These are phyloP conservation scores for Tipula lateralis DNA, from an alignment of 2,888 invertebrate genomes.

Conservation along the genomic window DNA sequence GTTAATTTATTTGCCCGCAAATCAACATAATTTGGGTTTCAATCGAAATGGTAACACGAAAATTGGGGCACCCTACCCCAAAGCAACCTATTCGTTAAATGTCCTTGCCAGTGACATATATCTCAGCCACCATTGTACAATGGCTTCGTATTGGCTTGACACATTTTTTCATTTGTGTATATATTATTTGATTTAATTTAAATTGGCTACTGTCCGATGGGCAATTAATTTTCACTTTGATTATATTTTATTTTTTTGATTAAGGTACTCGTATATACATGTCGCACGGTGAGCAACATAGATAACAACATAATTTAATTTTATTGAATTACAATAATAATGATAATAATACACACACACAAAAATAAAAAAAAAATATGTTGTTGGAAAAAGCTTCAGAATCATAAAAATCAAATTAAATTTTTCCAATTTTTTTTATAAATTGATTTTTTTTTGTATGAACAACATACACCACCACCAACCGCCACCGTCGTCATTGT, in stretches of 20 bases:
- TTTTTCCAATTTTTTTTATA: neutral
- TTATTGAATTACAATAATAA: conserved; percentile 11
- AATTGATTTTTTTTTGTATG: neutral
- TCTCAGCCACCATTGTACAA: neutral
- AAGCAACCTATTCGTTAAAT: neutral
- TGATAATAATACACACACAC: neutral
- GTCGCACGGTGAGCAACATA: neutral
- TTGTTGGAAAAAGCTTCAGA: neutral
- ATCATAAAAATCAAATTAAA: neutral
- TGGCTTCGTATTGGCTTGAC: neutral
- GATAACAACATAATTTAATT: neutral
- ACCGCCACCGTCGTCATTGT: neutral
- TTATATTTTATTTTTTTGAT: neutral
- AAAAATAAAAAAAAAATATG: neutral
- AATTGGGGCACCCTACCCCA: neutral
- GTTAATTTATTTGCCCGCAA: neutral
- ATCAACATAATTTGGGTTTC: neutral
- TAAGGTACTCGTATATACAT: neutral
- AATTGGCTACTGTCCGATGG: conserved; percentile 4
- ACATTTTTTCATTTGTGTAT: neutral
- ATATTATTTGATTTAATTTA: neutral
- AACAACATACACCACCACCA: neutral
- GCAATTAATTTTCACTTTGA: conserved; percentile 11
- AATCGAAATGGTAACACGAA: neutral
- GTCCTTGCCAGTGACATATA: no score